These are phyloP conservation scores for Loripinus fragilis DNA, from an alignment of 2,888 invertebrate genomes.

Conservation along the genomic window DNA sequence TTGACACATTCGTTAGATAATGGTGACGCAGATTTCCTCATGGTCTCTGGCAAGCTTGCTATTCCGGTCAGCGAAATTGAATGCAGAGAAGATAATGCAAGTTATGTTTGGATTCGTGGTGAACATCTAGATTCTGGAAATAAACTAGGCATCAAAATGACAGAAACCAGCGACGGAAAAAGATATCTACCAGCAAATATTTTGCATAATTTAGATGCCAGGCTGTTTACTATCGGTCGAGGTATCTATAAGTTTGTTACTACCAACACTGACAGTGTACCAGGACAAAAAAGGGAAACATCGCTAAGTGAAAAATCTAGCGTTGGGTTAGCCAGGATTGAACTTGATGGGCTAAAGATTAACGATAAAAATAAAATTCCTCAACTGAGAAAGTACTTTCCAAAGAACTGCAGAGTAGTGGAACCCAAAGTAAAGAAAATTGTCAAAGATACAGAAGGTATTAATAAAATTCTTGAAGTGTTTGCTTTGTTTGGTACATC, in stretches of 20 bases:
- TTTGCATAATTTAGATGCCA: slow-evolving; percentile 19
- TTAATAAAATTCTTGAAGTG: slow-evolving; percentile 28
- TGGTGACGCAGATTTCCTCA: slow-evolving; percentile 52
- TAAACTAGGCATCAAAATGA: neutral
- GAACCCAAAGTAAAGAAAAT: neutral
- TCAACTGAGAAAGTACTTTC: neutral
- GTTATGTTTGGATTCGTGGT: slow-evolving; percentile 49
- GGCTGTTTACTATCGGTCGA: slow-evolving; percentile 25
- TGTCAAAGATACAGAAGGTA: slow-evolving; percentile 16
- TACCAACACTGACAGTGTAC: neutral
- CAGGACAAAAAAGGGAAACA: slow-evolving; percentile 1
- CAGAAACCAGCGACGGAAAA: neutral
- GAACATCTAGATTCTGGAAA: slow-evolving; percentile 15
- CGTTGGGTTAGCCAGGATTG: slow-evolving; percentile 21
- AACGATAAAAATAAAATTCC: slow-evolving; percentile 3
- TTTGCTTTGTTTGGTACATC: slow-evolving; percentile 19
- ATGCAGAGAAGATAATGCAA: slow-evolving; percentile 32
- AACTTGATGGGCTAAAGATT: slow-evolving; percentile 9
- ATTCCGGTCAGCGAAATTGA: slow-evolving; percentile 39
- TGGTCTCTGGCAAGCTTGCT: slow-evolving; percentile 38
- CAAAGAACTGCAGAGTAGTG: neutral
- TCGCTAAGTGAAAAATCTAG: slow-evolving; percentile 17
- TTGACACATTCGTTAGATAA: too few relatives aligned
- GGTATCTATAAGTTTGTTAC: neutral
- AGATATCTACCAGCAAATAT: slow-evolving; percentile 24